Evolutionary conservation across 2,113 vertebrate species (phyloP).

Genomic region (Pteropus alecto): DNA sequence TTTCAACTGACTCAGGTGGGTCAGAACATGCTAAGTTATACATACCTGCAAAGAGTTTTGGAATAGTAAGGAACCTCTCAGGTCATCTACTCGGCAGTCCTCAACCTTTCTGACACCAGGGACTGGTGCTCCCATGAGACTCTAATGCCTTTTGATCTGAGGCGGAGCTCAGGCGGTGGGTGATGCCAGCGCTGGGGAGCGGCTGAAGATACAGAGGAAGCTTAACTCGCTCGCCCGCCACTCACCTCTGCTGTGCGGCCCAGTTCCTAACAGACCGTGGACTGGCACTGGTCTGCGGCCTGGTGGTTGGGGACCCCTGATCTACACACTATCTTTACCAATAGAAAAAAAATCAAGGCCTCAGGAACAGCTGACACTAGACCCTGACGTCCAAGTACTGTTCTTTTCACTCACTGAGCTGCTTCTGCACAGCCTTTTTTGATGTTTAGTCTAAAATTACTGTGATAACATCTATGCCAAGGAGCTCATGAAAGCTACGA

Average conservation of each 20-base stretch:
- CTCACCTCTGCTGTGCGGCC: too few relatives aligned
- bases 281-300: too few relatives aligned
- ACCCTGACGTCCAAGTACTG: neutral
- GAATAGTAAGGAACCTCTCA: neutral
- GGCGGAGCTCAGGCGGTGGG: too few relatives aligned
- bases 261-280: too few relatives aligned
- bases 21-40: neutral
- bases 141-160: too few relatives aligned
- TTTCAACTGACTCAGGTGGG: neutral
- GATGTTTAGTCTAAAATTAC: neutral
- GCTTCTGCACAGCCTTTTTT: neutral
- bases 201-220: too few relatives aligned
- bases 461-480: neutral
- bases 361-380: neutral
- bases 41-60: neutral
- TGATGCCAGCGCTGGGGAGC: too few relatives aligned
- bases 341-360: neutral
- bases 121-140: too few relatives aligned
- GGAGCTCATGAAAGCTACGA: neutral
- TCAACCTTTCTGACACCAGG: too few relatives aligned
- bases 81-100: neutral
- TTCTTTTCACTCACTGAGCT: neutral
- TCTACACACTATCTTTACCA: neutral
- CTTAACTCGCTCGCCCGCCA: too few relatives aligned
- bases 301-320: too few relatives aligned